A percentile compares a stretch with the other conserved stretches of the same genome.
Evolutionary conservation across 2,113 vertebrate genomes (phyloP).

Genomic region (Ictalurus furcatus): DNA sequence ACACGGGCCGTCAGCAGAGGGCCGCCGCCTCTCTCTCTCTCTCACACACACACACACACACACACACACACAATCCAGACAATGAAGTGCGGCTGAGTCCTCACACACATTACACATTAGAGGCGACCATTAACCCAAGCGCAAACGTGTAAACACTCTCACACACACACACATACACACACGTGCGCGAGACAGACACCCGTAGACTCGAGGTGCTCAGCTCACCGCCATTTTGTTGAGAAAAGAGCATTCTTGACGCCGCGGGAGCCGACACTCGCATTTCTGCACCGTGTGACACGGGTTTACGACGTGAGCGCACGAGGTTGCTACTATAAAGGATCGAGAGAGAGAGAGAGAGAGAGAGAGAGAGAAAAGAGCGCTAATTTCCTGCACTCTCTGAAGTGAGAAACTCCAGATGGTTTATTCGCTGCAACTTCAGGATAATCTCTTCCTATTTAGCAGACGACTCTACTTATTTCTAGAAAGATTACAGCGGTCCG

Average conservation of each 20-base stretch:
- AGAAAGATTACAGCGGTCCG: not conserved
- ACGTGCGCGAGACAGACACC: not conserved
- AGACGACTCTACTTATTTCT: not conserved
- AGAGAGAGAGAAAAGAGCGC: too few relatives aligned
- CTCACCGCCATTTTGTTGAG: conserved; percentile 35
- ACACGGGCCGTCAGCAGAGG: conserved; percentile 23
- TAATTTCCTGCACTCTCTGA: not conserved
- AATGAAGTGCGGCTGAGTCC: conserved; percentile 26
- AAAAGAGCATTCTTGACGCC: not conserved
- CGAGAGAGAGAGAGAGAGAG: too few relatives aligned
- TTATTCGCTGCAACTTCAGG: not conserved
- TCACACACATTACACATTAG: conserved; percentile 27
- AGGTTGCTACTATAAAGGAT: not conserved
- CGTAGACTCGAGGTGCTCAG: not conserved
- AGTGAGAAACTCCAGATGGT: not conserved
- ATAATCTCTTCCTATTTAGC: not conserved
- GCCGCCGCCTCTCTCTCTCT: not conserved
- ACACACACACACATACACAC: conserved; percentile 14
- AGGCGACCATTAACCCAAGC: conserved; percentile 28
- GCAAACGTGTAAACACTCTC: conserved; percentile 25
- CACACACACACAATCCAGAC: conserved; percentile 40
- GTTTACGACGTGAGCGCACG: not conserved
- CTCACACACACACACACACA: conserved; percentile 35
- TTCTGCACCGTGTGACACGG: not conserved
- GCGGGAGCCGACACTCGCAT: conserved; percentile 2